These are phyloP conservation scores for Podarcis cretensis DNA, from an alignment of 2,113 vertebrate species.

Conservation along the genomic window DNA sequence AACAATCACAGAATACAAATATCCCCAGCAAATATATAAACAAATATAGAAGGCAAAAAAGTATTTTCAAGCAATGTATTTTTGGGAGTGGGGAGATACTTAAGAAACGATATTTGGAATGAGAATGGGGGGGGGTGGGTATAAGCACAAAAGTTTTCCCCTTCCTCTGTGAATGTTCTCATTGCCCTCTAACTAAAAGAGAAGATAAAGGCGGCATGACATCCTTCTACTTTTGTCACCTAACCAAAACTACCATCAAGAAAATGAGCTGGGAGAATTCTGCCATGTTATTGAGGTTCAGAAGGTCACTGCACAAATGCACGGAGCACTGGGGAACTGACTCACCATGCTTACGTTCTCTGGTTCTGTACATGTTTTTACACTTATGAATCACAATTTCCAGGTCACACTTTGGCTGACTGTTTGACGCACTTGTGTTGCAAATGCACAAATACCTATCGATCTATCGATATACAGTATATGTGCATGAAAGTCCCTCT, in stretches of 20 bases:
- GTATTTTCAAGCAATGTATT: background rate
- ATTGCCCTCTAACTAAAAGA: conserved; percentile 24
- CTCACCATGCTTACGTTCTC: conserved; percentile 17
- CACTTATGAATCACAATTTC: background rate
- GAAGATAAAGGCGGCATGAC: conserved; percentile 6
- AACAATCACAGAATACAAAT: too few relatives aligned
- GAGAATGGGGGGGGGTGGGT: background rate
- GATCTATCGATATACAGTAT: background rate
- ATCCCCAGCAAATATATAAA: background rate
- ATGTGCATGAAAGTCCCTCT: background rate
- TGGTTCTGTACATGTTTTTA: background rate
- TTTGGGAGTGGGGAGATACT: background rate
- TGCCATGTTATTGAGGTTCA: conserved; percentile 17
- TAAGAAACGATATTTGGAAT: background rate
- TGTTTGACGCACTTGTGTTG: background rate
- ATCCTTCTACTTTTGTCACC: conserved; percentile 22
- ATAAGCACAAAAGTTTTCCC: too few relatives aligned
- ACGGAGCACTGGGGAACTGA: conserved; percentile 16
- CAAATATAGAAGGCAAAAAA: background rate
- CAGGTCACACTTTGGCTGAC: conserved; percentile 29
- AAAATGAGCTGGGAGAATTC: conserved; percentile 8
- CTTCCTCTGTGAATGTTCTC: background rate
- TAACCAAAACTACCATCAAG: conserved; percentile 28
- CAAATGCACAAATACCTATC: background rate
- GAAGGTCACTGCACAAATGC: background rate